These are phyloP conservation scores for Drosophila differens DNA, from an alignment of 2,888 invertebrate species.

Conservation along the genomic window DNA sequence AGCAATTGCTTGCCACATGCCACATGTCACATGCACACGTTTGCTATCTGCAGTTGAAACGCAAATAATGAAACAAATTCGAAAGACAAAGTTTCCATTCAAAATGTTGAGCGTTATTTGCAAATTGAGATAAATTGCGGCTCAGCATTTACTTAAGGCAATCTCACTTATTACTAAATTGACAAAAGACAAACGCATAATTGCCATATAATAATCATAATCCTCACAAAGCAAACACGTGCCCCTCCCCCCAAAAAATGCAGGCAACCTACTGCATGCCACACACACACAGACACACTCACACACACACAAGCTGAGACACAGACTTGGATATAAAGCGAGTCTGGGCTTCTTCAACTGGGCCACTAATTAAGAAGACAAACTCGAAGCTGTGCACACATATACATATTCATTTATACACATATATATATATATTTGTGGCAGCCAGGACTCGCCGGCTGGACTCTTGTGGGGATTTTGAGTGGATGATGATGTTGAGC, in stretches of 20 bases:
- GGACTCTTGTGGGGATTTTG: neutral
- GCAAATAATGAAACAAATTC: conserved; percentile 32
- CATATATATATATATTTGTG: conserved; percentile 40
- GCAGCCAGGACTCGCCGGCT: conserved; percentile 20
- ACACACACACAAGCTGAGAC: neutral
- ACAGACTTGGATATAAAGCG: conserved; percentile 13
- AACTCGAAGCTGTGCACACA: conserved; percentile 53
- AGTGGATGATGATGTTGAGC: conserved; percentile 4
- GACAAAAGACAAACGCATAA: conserved; percentile 78
- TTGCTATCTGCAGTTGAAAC: conserved; percentile 13
- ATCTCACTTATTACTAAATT: conserved; percentile 73
- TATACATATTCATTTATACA: conserved; percentile 9
- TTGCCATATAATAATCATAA: conserved; percentile 81
- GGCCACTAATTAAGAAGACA: conserved; percentile 79
- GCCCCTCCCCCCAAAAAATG: conserved; percentile 17
- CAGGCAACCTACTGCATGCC: conserved; percentile 16
- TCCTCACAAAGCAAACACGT: conserved; percentile 78
- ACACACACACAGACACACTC: conserved; percentile 8
- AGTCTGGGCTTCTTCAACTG: conserved; percentile 50
- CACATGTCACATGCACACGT: conserved; percentile 3
- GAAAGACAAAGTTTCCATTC: conserved; percentile 33
- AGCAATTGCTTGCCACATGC: conserved; percentile 22
- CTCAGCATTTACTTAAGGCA: conserved; percentile 68
- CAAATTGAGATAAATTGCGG: conserved; percentile 71
- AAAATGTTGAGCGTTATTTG: conserved; percentile 49